Conservation (phyloP, 2,888 invertebrate species). For the Lithosia quadra region DNA sequence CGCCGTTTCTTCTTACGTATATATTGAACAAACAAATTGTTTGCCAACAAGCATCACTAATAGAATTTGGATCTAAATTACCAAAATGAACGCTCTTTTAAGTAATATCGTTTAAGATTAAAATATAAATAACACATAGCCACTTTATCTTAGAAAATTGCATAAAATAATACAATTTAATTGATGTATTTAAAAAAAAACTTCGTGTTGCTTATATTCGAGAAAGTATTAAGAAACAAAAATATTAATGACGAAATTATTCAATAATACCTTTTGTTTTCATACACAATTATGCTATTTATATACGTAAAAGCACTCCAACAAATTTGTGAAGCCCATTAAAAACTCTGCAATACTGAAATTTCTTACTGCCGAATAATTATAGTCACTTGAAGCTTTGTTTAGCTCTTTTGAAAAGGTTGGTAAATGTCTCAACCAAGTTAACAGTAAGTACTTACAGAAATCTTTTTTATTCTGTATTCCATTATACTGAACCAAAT, state of each 20-base stretch:
- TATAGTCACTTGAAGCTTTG: background rate
- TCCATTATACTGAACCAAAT: background rate
- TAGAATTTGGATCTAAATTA: background rate
- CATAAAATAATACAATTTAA: no score
- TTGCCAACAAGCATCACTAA: no score
- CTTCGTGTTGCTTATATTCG: background rate
- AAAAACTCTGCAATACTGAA: background rate
- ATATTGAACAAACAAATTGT: no score
- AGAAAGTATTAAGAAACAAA: background rate
- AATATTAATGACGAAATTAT: background rate
- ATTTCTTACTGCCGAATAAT: slow-evolving; percentile 2
- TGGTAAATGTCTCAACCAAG: background rate
- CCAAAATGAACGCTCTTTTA: background rate
- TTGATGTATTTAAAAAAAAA: background rate
- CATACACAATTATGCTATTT: background rate
- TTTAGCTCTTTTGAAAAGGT: slow-evolving; percentile 2
- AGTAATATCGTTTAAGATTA: background rate
- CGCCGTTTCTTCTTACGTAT: no score
- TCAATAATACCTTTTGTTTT: background rate
- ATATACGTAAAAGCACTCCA: background rate
- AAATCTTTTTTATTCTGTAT: background rate
- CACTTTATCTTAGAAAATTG: background rate
- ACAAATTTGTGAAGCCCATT: background rate
- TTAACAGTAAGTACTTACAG: background rate
- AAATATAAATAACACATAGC: background rate